These are phyloP conservation scores for Philypnodon macrostomus DNA, from an alignment of 2,797 vertebrate species.

Conservation along the genomic window DNA sequence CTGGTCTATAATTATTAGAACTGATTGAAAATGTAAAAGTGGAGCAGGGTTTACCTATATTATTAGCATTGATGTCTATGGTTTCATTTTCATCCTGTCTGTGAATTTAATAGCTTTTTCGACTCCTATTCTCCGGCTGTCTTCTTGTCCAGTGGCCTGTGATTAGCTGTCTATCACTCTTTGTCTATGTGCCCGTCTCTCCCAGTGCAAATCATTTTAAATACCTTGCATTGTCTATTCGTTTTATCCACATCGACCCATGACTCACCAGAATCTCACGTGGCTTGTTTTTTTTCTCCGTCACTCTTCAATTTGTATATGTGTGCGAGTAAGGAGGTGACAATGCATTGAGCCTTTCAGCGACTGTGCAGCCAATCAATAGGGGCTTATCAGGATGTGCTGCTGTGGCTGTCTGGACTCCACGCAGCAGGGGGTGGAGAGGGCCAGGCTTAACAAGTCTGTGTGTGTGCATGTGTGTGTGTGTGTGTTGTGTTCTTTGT, in stretches of 20 bases:
- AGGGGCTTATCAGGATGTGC: constrained; percentile 61
- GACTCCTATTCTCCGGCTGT: constrained; percentile 7
- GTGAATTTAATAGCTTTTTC: constrained; percentile 20
- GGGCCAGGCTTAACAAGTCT: constrained; percentile 43
- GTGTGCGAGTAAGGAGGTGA: constrained; percentile 22
- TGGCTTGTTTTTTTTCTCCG: constrained; percentile 44
- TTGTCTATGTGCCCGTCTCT: constrained; percentile 9
- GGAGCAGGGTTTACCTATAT: constrained; percentile 7
- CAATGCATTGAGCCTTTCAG: constrained; percentile 59
- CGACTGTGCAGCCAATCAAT: constrained; percentile 64
- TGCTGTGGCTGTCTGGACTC: constrained; percentile 47
- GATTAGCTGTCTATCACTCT: constrained; percentile 39
- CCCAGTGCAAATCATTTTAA: constrained; percentile 7
- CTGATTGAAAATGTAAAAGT: background rate
- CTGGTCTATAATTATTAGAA: background rate
- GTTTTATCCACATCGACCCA: constrained; percentile 20
- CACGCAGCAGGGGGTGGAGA: constrained; percentile 46
- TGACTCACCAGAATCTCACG: constrained; percentile 30
- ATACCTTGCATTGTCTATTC: constrained; percentile 32
- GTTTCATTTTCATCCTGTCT: constrained; percentile 17
- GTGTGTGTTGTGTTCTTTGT: constrained; percentile 18
- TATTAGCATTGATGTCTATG: constrained; percentile 8
- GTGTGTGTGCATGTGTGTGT: constrained; percentile 15
- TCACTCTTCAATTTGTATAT: constrained; percentile 21
- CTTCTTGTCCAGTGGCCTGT: constrained; percentile 5